Evolutionary conservation across 2,113 vertebrate species (phyloP), one percentile per base, ranked within the genome.

Genomic region (Madoqua kirkii): DNA sequence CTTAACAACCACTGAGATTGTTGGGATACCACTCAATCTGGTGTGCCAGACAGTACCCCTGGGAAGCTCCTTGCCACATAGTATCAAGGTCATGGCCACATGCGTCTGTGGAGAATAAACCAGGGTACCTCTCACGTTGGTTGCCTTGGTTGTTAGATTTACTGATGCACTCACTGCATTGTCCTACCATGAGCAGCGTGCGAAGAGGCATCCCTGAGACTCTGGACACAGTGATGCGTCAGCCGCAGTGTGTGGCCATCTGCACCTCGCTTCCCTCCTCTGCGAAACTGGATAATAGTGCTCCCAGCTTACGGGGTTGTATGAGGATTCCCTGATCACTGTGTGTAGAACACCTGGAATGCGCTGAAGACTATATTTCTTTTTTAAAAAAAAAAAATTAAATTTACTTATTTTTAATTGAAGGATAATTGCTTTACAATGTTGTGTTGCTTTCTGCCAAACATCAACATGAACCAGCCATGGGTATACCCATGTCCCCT

Each of bases 391-490:
- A 14, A 45, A 76, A 74, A 76, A 78, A 16, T 29, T 45, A 45
- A 76, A 76, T 27, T 43, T 43, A 76, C 29, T 76, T 7, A 76
- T 76, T 76, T 76, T 76, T 76, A 43, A 27, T 76, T 43, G 71
- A 27, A 76, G 40, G 40, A 76, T 43, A 43, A 76, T 43, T 43
- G 3, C 40, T 76, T 76, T 15, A 76, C 67, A 7, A 27, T 43
- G 27, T 76, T 76, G 40, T 76, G 40, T 15, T 76, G 71, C 40
- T 76, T 76, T 76, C 71, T 0, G 0, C 11, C 23, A 27, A 27
- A 76, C 71, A 76, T 27, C 23, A 76, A 43, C 40, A 27, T 0
- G 1, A 43, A 40, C 21, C n/a, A 40, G 67, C 9, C 67, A 36
- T 40, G 23, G 3, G 67, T 71, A 23, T 71, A 40, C 19, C 67